A percentile compares a stretch with the other conserved stretches of the same genome.
These are phyloP conservation scores for Clarias gariepinus DNA, from an alignment of 2,113 vertebrate species.

Conservation along the genomic window DNA sequence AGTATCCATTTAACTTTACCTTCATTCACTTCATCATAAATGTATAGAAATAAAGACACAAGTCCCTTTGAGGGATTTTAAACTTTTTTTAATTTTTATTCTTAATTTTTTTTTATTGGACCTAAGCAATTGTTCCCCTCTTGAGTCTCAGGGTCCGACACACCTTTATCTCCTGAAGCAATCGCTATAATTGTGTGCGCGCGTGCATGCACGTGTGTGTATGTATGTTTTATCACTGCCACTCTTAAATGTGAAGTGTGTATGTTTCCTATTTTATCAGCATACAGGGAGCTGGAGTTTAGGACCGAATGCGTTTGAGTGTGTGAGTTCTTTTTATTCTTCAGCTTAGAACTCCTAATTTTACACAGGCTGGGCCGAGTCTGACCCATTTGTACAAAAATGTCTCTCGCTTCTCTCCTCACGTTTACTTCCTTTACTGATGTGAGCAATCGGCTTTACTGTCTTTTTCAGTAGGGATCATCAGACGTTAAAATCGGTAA, in stretches of 20 bases:
- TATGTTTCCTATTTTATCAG: slow-evolving; percentile 42
- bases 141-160: slow-evolving; percentile 52
- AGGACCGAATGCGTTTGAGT: slow-evolving; percentile 41
- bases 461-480: background rate
- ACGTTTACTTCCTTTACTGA: background rate
- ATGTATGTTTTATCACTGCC: slow-evolving; percentile 54
- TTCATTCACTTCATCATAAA: slow-evolving; percentile 26
- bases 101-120: slow-evolving; percentile 27
- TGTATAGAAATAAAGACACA: slow-evolving; percentile 32
- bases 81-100: slow-evolving; percentile 2
- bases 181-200: slow-evolving; percentile 45
- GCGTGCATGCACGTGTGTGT: slow-evolving; percentile 57
- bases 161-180: slow-evolving; percentile 53
- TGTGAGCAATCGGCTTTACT: background rate
- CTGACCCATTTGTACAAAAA: slow-evolving; percentile 1
- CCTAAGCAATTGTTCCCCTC: slow-evolving; percentile 33
- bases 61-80: slow-evolving; percentile 28
- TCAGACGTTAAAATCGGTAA: too few relatives aligned
- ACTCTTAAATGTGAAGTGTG: slow-evolving; percentile 59
- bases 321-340: background rate
- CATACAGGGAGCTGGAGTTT: background rate
- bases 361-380: background rate
- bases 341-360: background rate
- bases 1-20: slow-evolving; percentile 7
- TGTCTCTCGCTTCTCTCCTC: background rate